Base-by-base conservation (phyloP, 2,888 invertebrate genomes). In the Zygogramma bicolorata region DNA sequence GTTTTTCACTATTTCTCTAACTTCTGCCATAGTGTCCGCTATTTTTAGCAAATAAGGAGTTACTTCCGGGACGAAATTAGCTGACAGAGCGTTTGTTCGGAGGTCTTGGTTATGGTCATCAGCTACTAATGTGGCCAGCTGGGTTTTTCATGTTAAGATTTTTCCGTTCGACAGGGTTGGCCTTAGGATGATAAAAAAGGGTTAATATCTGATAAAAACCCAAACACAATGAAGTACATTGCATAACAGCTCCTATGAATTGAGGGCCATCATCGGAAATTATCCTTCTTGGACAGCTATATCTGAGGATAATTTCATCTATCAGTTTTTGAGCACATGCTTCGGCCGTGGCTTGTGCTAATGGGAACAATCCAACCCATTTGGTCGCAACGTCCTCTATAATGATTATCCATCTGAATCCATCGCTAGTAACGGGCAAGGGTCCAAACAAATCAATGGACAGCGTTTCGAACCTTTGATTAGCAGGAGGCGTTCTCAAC, bases 211-310 rank as follows among this genome's bases (percentile, higher is more conserved):
- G 60, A 18, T 71, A 49, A 29, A 70, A 31, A 10, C 58, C 60
- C 8, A 74, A 60, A 49, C 77, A 80, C 31, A 73, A 80, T 0
- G 75, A 70, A 25, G 83, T 72, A 61, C 84, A 79, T 67, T 85
- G 85, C 83, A 84, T 84, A 0, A 83, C 71, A 5, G 31, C 75
- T 15, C 79, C 77, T 4, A 84, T 71, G 57, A 84, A 85, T 73
- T 81, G 84, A 42, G 80, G 27, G 10, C 82, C 85, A 67, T 85
- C 86, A 69, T 86, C 85, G 27, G 79, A 80, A 2, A 82, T 81
- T 1, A 87, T 69, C 49, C 81, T 42, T 3, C 84, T 22, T 0
- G 85, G 85, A 3, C 80, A 49, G 1, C 85, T 85, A 75, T 81
- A 85, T 2, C 85, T 73, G 6, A 82, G 67, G 49, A 83, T 75